Evolutionary conservation across 2,113 vertebrate species (phyloP).

Genomic region (Eubucco bourcierii): DNA sequence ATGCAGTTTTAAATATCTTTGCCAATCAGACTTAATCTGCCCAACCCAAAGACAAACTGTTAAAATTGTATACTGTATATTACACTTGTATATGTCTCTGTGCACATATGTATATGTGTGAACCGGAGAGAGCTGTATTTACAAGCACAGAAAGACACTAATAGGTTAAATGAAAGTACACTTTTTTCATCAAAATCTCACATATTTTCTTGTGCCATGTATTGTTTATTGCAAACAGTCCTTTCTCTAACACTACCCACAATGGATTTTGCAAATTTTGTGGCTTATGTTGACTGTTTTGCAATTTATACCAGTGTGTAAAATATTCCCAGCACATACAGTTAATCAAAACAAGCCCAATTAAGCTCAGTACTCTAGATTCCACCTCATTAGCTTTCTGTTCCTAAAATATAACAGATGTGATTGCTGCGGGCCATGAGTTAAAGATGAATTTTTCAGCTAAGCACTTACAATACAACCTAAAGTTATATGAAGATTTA

Average conservation of each 20-base stretch:
- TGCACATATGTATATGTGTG: background rate
- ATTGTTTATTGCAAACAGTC: conserved; percentile 46
- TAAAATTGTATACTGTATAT: background rate
- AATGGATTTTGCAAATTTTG: conserved; percentile 72
- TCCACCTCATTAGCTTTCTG: conserved; percentile 85
- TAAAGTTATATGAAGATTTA: conserved; percentile 80
- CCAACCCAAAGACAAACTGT: conserved; percentile 20
- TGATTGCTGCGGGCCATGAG: conserved; percentile 81
- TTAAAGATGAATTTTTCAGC: conserved; percentile 80
- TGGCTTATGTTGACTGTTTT: conserved; percentile 72
- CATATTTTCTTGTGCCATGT: conserved; percentile 63
- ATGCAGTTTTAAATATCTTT: conserved; percentile 2
- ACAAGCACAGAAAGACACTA: conserved; percentile 20
- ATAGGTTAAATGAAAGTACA: conserved; percentile 52
- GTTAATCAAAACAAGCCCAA: conserved; percentile 86
- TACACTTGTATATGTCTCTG: background rate
- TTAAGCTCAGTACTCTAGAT: conserved; percentile 83
- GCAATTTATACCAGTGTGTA: conserved; percentile 79
- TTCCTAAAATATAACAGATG: conserved; percentile 86
- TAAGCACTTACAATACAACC: conserved; percentile 78
- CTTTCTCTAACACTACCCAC: conserved; percentile 56
- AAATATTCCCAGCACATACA: conserved; percentile 83
- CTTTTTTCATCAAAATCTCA: conserved; percentile 43
- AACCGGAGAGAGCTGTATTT: conserved; percentile 34
- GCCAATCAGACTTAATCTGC: conserved; percentile 4